A percentile compares a stretch with the other conserved stretches of the same genome.
Conservation (phyloP, 2,797 vertebrate species). For the Gymnothorax javanicus region DNA sequence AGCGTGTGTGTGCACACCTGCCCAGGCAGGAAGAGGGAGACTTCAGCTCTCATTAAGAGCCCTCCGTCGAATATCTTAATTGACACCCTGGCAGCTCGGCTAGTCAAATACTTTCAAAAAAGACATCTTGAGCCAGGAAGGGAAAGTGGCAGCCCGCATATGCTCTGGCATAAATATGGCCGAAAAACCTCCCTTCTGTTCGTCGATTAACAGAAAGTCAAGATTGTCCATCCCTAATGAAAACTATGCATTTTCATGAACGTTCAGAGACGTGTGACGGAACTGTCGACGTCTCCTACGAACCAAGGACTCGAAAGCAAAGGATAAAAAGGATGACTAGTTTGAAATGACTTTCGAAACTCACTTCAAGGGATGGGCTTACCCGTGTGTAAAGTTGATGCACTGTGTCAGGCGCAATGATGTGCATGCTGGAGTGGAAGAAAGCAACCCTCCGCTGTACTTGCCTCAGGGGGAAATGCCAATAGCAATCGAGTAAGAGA, state of each 20-base stretch:
- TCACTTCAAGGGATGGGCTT: neutral
- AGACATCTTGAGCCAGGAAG: conserved; percentile 13
- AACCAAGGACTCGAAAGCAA: neutral
- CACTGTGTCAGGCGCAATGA: neutral
- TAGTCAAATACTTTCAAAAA: conserved; percentile 15
- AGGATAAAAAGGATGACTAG: neutral
- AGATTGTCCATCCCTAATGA: neutral
- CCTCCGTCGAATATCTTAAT: conserved; percentile 23
- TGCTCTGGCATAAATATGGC: neutral
- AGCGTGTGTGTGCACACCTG: conserved; percentile 16
- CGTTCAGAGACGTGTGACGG: neutral
- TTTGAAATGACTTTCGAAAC: neutral
- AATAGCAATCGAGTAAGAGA: neutral
- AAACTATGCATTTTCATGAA: neutral
- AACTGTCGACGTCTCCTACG: neutral
- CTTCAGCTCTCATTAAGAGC: conserved; percentile 18
- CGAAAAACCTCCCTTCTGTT: neutral
- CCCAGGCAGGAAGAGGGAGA: neutral
- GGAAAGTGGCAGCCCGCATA: neutral
- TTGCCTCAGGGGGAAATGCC: neutral
- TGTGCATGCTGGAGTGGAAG: neutral
- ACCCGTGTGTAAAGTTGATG: neutral
- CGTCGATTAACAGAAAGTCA: neutral
- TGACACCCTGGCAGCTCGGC: neutral
- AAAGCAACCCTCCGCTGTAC: neutral